These are phyloP conservation scores for Uropetala carovei DNA, from an alignment of 2,888 invertebrate genomes.

Conservation along the genomic window DNA sequence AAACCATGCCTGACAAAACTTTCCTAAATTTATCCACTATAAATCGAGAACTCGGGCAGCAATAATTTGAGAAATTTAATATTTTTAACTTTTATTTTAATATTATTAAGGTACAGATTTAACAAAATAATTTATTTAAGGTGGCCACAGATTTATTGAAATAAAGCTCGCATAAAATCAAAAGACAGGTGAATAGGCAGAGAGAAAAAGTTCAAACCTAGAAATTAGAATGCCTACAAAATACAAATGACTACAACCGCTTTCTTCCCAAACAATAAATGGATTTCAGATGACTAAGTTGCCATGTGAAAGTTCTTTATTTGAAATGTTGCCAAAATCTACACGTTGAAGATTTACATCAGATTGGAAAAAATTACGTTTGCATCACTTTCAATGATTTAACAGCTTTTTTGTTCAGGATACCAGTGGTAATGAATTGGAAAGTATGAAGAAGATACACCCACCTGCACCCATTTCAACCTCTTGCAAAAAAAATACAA, in stretches of 20 bases:
- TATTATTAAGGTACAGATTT: constrained; percentile 59
- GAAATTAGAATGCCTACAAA: neutral
- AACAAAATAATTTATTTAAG: constrained; percentile 64
- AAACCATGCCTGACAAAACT: no score
- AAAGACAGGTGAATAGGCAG: neutral
- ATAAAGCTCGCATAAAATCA: constrained; percentile 19
- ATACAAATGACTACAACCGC: neutral
- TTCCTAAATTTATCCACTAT: neutral
- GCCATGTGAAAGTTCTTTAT: neutral
- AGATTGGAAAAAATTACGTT: neutral
- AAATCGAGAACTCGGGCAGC: neutral
- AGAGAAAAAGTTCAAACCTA: neutral
- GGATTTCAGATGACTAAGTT: neutral
- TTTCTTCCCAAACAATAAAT: neutral
- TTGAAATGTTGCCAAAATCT: constrained; percentile 14
- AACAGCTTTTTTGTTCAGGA: no score
- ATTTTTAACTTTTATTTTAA: constrained; percentile 50
- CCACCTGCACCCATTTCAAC: neutral
- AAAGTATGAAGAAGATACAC: neutral
- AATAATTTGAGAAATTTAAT: neutral
- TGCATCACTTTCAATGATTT: no score
- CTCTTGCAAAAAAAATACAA: neutral
- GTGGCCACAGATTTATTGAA: constrained; percentile 34
- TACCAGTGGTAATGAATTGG: neutral
- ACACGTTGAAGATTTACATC: neutral